A percentile compares a stretch with the other conserved stretches of the same genome.
These are phyloP conservation scores for Podotricha telesiphe DNA, from an alignment of 2,888 invertebrate genomes.

Conservation along the genomic window DNA sequence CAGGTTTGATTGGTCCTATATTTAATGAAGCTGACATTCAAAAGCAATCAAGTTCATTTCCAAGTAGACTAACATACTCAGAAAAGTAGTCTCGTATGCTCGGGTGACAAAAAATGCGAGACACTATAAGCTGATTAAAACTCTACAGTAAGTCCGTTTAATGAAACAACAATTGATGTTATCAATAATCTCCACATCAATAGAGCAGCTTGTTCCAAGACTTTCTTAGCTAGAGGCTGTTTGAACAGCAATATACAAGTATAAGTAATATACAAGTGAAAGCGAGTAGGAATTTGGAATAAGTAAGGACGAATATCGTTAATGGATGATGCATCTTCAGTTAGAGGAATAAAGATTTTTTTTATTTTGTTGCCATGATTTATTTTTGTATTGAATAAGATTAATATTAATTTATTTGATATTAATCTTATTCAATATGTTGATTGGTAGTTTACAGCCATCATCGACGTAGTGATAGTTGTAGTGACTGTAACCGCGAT, in stretches of 20 bases:
- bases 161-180: constrained; percentile 44
- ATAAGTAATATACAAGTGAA: constrained; percentile 49
- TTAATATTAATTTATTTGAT: no score
- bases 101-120: constrained; percentile 21
- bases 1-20: neutral
- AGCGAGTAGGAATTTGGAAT: constrained; percentile 24
- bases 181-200: constrained; percentile 48
- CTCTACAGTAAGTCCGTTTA: constrained; percentile 29
- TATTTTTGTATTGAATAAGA: no score
- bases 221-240: constrained; percentile 66
- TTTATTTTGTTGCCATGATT: no score
- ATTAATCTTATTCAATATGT: no score
- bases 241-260: constrained; percentile 54
- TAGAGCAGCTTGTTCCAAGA: constrained; percentile 52
- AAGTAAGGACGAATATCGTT: neutral
- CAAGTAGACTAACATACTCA: constrained; percentile 7
- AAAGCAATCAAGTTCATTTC: neutral
- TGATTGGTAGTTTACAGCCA: no score
- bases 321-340: neutral
- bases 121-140: constrained; percentile 22
- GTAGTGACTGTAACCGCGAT: neutral
- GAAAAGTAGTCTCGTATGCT: neutral
- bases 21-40: constrained; percentile 6
- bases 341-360: no score
- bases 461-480: no score